Evolutionary conservation across 2,113 vertebrate species (phyloP).

Genomic region (Rynchops niger): DNA sequence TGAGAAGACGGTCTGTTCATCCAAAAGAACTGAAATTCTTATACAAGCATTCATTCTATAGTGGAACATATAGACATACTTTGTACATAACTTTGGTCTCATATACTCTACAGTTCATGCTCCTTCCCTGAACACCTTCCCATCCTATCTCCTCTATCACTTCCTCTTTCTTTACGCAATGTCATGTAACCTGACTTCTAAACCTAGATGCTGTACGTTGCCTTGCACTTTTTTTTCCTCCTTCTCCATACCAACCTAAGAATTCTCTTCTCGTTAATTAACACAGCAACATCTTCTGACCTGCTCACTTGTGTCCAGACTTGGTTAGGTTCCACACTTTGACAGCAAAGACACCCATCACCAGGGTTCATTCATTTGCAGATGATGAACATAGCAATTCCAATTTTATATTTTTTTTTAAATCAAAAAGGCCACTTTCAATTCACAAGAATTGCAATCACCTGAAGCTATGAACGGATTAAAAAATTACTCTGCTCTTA

Average conservation of each 20-base stretch:
- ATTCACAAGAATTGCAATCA: background rate
- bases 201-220: background rate
- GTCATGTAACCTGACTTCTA: background rate
- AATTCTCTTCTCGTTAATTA: background rate
- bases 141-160: background rate
- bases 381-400: background rate
- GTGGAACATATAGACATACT: background rate
- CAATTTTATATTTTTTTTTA: background rate
- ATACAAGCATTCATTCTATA: background rate
- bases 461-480: background rate
- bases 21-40: background rate
- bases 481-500: slow-evolving; percentile 55
- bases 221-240: background rate
- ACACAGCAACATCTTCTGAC: background rate
- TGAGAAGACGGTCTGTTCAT: background rate
- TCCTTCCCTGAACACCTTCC: background rate
- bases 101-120: background rate
- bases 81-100: background rate
- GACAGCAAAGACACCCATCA: background rate
- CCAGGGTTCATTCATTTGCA: background rate
- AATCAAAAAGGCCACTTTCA: background rate
- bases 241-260: background rate
- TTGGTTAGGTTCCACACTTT: background rate
- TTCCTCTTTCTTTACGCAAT: background rate
- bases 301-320: background rate